phyloP scores from a whole-genome alignment of 2,113 vertebrate genomes.

The Indri indri region DNA sequence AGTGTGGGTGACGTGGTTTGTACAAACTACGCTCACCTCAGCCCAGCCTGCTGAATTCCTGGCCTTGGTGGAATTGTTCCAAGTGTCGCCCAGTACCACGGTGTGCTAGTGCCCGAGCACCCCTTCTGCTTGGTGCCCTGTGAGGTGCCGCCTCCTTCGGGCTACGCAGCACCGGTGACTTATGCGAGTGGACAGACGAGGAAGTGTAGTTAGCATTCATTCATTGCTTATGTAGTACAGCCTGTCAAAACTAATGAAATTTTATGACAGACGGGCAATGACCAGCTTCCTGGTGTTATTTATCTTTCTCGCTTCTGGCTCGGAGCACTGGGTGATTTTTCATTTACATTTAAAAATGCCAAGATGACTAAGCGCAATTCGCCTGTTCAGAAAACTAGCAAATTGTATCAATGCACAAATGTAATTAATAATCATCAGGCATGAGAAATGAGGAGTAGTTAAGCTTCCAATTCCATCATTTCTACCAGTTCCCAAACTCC shows the following conservation, averaged over 20 bases:
- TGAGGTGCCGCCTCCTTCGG: neutral
- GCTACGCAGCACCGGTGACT: slow-evolving; percentile 31
- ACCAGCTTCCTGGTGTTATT: slow-evolving; percentile 83
- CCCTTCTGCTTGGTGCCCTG: neutral
- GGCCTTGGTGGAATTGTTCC: neutral
- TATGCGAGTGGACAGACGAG: slow-evolving; percentile 63
- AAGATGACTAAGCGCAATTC: slow-evolving; percentile 89
- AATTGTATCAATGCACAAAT: slow-evolving; percentile 87
- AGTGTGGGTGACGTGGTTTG: neutral
- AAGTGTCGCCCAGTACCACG: neutral
- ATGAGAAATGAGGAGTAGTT: slow-evolving; percentile 83
- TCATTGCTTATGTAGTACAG: slow-evolving; percentile 83
- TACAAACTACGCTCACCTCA: neutral
- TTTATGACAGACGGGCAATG: slow-evolving; percentile 80
- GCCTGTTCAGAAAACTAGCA: slow-evolving; percentile 86
- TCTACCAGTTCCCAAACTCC: slow-evolving; percentile 64
- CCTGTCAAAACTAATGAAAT: slow-evolving; percentile 85
- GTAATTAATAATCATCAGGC: slow-evolving; percentile 88
- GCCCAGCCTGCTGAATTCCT: neutral
- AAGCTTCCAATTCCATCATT: slow-evolving; percentile 60
- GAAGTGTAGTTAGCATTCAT: slow-evolving; percentile 80
- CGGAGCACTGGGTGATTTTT: slow-evolving; percentile 79
- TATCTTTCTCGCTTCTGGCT: slow-evolving; percentile 82
- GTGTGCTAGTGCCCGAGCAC: neutral
- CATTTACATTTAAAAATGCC: slow-evolving; percentile 85